These are phyloP conservation scores for Dilophus febrilis DNA, from an alignment of 2,888 invertebrate genomes.

Conservation along the genomic window DNA sequence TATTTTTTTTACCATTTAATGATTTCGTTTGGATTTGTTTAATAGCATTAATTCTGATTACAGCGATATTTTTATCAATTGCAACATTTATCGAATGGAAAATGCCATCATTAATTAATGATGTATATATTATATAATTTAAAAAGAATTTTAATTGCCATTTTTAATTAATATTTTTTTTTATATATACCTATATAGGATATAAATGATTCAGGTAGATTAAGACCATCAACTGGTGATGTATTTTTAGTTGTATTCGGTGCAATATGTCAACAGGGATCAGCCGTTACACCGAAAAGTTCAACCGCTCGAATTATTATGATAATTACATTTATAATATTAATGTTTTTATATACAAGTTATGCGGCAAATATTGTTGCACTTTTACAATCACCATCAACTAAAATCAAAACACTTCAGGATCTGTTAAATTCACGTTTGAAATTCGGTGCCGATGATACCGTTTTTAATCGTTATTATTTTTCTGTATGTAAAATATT, in stretches of 20 bases:
- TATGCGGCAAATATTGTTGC: slow-evolving; percentile 64
- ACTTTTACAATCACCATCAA: slow-evolving; percentile 52
- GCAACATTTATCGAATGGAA: slow-evolving; percentile 33
- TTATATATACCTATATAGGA: too few relatives aligned
- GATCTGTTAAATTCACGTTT: slow-evolving; percentile 49
- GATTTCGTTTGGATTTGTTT: slow-evolving; percentile 42
- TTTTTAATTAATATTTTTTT: too few relatives aligned
- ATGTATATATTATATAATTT: not conserved
- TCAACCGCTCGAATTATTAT: slow-evolving; percentile 38
- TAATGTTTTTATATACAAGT: slow-evolving; percentile 55
- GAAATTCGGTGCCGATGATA: slow-evolving; percentile 48
- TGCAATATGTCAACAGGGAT: slow-evolving; percentile 46
- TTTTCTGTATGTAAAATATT: slow-evolving; percentile 36
- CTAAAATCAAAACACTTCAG: slow-evolving; percentile 42
- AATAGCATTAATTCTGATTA: slow-evolving; percentile 11
- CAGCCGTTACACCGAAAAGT: slow-evolving; percentile 12
- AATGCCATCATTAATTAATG: slow-evolving; percentile 20
- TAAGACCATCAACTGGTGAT: slow-evolving; percentile 33
- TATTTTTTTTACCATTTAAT: slow-evolving; percentile 50
- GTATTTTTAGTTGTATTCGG: slow-evolving; percentile 38
- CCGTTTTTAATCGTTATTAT: slow-evolving; percentile 48
- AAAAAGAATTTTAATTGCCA: too few relatives aligned
- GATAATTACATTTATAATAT: slow-evolving; percentile 40
- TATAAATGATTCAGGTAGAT: slow-evolving; percentile 20
- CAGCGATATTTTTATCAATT: slow-evolving; percentile 21